Evolutionary conservation across 2,888 invertebrate genomes (phyloP), one percentile per base, ranked within the genome.

Genomic region (Pyralis farinalis): DNA sequence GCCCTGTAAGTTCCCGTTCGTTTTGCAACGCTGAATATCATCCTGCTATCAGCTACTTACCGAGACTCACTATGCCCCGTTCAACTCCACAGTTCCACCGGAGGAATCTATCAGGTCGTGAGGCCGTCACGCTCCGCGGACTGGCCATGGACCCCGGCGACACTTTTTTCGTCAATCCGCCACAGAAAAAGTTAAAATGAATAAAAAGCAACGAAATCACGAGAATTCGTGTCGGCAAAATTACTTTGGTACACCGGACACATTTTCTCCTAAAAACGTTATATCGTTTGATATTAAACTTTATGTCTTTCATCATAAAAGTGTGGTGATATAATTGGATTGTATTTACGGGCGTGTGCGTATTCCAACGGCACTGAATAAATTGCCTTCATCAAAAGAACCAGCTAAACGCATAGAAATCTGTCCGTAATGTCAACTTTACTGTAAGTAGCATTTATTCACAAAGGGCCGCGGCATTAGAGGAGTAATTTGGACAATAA

Each of bases 161-260:
- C 78, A 78, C 60, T 73, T 78, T 73, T 73, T 73, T 67, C 42
- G 59, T 56, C 63, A 59, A 28, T 31, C 31, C 31, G 48, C 64
- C 51, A 44, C 47, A 61, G 62, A 73, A 77, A 71, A 76, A 71
- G 60, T 56, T 62, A 64, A 71, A 73, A 71, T 58, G 62, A 63
- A 56, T 54, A 63, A 72, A 76, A 72, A 74, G 63, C 7, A 25
- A 72, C 68, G 63, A 73, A 78, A 80, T 79, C 77, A 81, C 78
- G 77, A 79, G 72, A 78, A 75, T 64, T 80, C 81, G 79, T 80
- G 79, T 76, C 71, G 68, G 64, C 70, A 61, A 74, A 80, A 79
- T 79, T 65, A 66, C 70, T 63, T 65, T 46, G 25, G 44, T 47
- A 45, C 49, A 53, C 43, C 42, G 25, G 22, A 40, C n/a, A 31